A percentile compares a stretch with the other conserved stretches of the same genome.
These are phyloP conservation scores for Pelvicachromis taeniatus DNA, from an alignment of 2,113 vertebrate genomes.

Conservation along the genomic window DNA sequence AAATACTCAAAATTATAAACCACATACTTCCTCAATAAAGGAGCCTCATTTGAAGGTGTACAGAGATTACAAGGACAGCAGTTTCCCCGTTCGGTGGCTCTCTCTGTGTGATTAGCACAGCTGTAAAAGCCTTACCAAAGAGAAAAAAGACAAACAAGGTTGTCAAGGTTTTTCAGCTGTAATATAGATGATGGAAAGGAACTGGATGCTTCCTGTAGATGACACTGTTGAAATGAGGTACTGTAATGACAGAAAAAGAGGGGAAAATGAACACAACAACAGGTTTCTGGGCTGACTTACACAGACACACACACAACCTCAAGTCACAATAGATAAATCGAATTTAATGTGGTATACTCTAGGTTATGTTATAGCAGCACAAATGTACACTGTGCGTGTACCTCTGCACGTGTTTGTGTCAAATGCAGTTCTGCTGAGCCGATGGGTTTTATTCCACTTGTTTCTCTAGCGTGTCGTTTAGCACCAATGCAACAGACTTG, in stretches of 20 bases:
- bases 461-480: constrained; percentile 40
- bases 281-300: neutral
- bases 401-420: neutral
- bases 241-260: neutral
- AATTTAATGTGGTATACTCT: neutral
- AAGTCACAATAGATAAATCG: neutral
- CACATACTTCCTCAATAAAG: constrained; percentile 2
- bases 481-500: neutral
- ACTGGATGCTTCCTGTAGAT: neutral
- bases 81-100: neutral
- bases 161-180: neutral
- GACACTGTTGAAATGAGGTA: neutral
- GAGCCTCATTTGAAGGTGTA: neutral
- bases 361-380: constrained; percentile 3
- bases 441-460: constrained; percentile 25
- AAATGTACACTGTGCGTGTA: neutral
- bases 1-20: neutral
- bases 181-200: neutral
- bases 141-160: neutral
- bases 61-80: neutral
- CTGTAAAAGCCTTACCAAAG: neutral
- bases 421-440: constrained; percentile 11
- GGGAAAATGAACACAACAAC: neutral
- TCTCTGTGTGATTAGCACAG: neutral
- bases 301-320: neutral